A percentile compares a stretch with the other conserved stretches of the same genome.
These are phyloP conservation scores for Aspiorhynchus laticeps DNA, from an alignment of 2,113 vertebrate genomes.

Conservation along the genomic window DNA sequence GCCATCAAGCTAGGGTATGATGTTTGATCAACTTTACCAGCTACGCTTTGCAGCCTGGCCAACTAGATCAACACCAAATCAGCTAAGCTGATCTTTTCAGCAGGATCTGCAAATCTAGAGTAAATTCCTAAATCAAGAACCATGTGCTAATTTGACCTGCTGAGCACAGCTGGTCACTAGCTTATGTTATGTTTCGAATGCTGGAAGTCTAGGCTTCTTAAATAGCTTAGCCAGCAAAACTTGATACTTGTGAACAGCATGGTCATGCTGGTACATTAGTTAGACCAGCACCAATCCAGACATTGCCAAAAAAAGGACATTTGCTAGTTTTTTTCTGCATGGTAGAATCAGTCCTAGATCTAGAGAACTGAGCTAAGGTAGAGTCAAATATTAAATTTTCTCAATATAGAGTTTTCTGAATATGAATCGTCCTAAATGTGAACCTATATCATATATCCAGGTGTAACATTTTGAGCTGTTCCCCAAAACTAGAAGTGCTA, in stretches of 20 bases:
- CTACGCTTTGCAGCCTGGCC: background rate
- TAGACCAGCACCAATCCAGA: background rate
- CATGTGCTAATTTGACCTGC: background rate
- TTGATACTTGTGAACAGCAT: conserved; percentile 1
- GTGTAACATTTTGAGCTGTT: background rate
- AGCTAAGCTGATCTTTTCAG: background rate
- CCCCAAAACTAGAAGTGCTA: background rate
- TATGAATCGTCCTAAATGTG: background rate
- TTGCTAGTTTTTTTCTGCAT: background rate
- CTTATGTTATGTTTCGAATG: background rate
- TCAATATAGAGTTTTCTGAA: background rate
- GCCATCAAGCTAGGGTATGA: background rate
- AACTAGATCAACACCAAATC: background rate
- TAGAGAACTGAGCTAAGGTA: background rate
- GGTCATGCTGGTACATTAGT: background rate
- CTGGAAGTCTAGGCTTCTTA: background rate
- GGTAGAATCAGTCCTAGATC: background rate
- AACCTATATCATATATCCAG: background rate
- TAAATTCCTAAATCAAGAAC: background rate
- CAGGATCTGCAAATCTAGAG: background rate
- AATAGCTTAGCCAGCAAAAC: background rate
- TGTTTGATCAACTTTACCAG: background rate
- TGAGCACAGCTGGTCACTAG: background rate
- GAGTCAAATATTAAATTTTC: background rate
- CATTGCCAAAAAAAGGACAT: background rate